Percentiles rank a stretch among this genome's conserved stretches.
phyloP scores from a whole-genome alignment of 2,888 invertebrate species.

The Cantharis rustica region DNA sequence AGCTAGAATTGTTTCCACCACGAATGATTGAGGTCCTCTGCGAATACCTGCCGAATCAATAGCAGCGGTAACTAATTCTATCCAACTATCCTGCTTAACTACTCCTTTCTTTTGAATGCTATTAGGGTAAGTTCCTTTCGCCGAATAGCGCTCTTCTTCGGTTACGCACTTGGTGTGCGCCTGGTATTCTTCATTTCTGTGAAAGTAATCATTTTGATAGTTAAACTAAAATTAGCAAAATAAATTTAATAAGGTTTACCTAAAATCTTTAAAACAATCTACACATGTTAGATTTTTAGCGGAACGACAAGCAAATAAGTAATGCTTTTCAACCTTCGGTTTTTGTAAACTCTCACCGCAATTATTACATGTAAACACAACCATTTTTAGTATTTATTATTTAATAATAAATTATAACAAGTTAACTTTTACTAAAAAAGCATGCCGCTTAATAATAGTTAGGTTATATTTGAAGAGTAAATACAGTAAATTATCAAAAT shows the following conservation, averaged over 20 bases:
- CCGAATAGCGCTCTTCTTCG: conserved; percentile 87
- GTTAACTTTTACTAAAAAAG: background rate
- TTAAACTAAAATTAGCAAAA: background rate
- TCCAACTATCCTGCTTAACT: conserved; percentile 85
- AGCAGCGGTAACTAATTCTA: conserved; percentile 70
- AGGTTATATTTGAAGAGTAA: background rate
- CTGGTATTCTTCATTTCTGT: conserved; percentile 75
- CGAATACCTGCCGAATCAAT: conserved; percentile 63
- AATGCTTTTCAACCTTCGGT: conserved; percentile 89
- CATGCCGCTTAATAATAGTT: background rate
- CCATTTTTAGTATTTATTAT: conserved; percentile 69
- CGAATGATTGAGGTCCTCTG: conserved; percentile 52
- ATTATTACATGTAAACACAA: conserved; percentile 89
- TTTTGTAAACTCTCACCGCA: conserved; percentile 93
- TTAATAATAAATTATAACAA: background rate
- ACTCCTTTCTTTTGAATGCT: conserved; percentile 79
- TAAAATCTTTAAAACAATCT: conserved; percentile 91
- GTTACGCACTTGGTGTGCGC: conserved; percentile 84
- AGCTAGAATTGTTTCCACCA: conserved; percentile 9
- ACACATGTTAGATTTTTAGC: conserved; percentile 82
- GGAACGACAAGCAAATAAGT: conserved; percentile 72
- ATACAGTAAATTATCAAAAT: background rate
- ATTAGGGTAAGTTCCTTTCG: conserved; percentile 75
- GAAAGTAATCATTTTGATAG: background rate
- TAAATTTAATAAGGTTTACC: conserved; percentile 60